These are phyloP conservation scores for Chromobotia macracanthus DNA, from an alignment of 2,797 vertebrate species.

Conservation along the genomic window DNA sequence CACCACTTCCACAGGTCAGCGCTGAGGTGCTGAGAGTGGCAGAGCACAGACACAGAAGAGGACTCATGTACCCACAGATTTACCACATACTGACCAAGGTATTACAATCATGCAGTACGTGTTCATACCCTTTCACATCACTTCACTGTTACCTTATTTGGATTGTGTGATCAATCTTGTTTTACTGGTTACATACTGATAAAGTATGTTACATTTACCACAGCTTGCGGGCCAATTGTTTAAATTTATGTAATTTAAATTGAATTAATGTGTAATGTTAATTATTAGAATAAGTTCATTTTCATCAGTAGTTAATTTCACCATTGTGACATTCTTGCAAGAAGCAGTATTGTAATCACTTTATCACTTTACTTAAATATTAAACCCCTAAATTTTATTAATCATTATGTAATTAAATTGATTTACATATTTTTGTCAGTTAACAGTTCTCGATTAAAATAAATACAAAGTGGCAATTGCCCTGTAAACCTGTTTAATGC, in stretches of 20 bases:
- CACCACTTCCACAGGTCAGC: slow-evolving; percentile 87
- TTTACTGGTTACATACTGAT: too few relatives aligned
- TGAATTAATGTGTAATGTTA: too few relatives aligned
- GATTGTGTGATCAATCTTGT: too few relatives aligned
- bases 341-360: background rate
- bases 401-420: too few relatives aligned
- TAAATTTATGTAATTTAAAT: too few relatives aligned
- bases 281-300: too few relatives aligned
- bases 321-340: background rate
- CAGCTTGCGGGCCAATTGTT: too few relatives aligned
- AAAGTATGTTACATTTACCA: too few relatives aligned
- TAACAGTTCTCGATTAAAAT: too few relatives aligned
- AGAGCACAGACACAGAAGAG: slow-evolving; percentile 89
- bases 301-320: background rate
- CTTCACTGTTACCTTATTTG: too few relatives aligned
- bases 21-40: slow-evolving; percentile 90
- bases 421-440: too few relatives aligned
- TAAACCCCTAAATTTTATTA: background rate
- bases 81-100: slow-evolving; percentile 93
- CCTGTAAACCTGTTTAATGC: background rate
- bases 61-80: slow-evolving; percentile 93
- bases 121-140: background rate
- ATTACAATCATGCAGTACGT: background rate
- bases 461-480: background rate
- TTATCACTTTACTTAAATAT: too few relatives aligned